phyloP scores from a whole-genome alignment of 2,113 vertebrate genomes.

The Bufo bufo region DNA sequence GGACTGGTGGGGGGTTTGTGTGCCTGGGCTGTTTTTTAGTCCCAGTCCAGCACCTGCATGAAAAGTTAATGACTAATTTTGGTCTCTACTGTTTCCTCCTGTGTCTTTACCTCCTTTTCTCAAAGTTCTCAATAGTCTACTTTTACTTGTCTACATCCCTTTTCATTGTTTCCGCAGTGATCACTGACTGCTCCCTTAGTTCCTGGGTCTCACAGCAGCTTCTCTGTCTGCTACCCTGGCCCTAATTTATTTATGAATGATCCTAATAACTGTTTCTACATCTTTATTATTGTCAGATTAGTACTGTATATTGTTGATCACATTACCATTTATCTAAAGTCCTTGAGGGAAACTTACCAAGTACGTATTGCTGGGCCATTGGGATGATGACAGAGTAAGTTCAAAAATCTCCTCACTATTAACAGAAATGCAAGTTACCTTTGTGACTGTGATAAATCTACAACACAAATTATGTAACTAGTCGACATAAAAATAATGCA shows the following conservation, averaged over 20 bases:
- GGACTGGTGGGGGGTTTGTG: too few relatives aligned
- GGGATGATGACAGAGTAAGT: conserved; percentile 57
- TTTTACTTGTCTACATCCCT: too few relatives aligned
- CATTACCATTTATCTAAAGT: not conserved
- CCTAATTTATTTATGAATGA: not conserved
- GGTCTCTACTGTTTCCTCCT: too few relatives aligned
- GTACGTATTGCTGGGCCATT: conserved; percentile 55
- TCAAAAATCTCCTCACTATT: conserved; percentile 57
- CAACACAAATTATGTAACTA: not conserved
- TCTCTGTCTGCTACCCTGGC: not conserved
- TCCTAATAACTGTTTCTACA: not conserved
- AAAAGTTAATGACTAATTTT: too few relatives aligned
- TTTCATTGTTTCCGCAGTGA: not conserved
- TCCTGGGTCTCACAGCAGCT: not conserved
- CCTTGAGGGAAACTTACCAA: conserved; percentile 37
- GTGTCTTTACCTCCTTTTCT: too few relatives aligned
- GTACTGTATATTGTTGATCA: not conserved
- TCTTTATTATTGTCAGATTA: too few relatives aligned
- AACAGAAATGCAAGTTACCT: not conserved
- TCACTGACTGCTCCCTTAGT: not conserved
- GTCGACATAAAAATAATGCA: not conserved
- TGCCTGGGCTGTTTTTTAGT: too few relatives aligned
- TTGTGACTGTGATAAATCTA: not conserved
- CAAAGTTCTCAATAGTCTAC: too few relatives aligned
- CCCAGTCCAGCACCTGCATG: too few relatives aligned